Percentiles rank a stretch among this genome's conserved stretches.
phyloP scores from a whole-genome alignment of 2,888 invertebrate genomes.

The Amphiduros pacificus region DNA sequence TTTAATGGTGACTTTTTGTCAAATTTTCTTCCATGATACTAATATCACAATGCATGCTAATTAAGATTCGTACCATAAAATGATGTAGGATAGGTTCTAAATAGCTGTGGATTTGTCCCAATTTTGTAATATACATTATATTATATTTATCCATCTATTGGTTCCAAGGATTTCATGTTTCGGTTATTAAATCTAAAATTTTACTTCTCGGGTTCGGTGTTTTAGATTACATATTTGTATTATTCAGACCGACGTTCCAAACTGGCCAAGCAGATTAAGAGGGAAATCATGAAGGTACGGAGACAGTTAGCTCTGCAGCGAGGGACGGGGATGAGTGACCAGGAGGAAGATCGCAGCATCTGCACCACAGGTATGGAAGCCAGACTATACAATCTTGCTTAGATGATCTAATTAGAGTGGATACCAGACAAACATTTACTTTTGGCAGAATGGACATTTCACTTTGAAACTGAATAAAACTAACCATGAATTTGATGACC shows the following conservation, averaged over 20 bases:
- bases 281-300: constrained; percentile 65
- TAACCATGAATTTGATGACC: not conserved
- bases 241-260: constrained; percentile 45
- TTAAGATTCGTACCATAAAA: too few species aligned
- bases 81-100: too few species aligned
- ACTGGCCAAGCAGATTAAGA: constrained; percentile 53
- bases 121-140: too few species aligned
- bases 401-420: too few species aligned
- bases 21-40: too few species aligned
- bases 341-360: constrained; percentile 29
- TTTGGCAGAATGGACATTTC: not conserved
- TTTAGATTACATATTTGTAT: not conserved
- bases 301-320: constrained; percentile 54
- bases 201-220: not conserved
- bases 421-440: too few species aligned
- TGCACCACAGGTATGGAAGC: constrained; percentile 2
- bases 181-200: not conserved
- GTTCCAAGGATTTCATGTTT: too few species aligned
- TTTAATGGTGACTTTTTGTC: too few species aligned
- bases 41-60: too few species aligned
- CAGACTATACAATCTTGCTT: too few species aligned
- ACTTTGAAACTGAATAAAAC: not conserved
- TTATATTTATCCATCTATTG: too few species aligned
- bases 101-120: too few species aligned
- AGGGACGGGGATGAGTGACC: constrained; percentile 29